Evolutionary conservation across 2,113 vertebrate species (phyloP).

Genomic region (Pedetes capensis): DNA sequence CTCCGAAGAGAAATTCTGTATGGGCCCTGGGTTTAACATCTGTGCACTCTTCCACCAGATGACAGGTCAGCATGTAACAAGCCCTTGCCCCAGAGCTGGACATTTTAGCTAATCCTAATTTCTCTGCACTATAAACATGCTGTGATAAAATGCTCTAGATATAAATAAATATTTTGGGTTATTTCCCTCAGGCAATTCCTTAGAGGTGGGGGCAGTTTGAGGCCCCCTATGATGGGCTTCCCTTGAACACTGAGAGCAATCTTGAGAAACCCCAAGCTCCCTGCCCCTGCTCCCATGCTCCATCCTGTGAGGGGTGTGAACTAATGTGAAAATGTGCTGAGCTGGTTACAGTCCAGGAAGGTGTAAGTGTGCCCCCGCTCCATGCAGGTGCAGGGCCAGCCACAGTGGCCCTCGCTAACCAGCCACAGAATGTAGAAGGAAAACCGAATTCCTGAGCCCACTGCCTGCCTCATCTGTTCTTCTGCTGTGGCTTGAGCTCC

Average conservation of each 20-base stretch:
- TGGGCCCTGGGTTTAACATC: neutral
- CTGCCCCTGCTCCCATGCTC: rapidly evolving
- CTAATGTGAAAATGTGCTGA: neutral
- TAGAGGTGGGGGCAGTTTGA: neutral
- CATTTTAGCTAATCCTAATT: neutral
- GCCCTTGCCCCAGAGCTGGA: rapidly evolving
- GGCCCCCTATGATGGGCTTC: rapidly evolving
- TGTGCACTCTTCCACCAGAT: rapidly evolving
- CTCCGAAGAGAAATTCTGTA: neutral
- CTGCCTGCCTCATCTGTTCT: rapidly evolving
- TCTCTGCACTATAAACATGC: neutral
- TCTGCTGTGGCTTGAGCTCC: neutral
- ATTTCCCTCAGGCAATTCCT: neutral
- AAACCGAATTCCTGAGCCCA: neutral
- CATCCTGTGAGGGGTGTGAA: neutral
- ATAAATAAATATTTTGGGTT: neutral
- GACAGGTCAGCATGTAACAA: rapidly evolving
- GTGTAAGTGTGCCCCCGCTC: neutral
- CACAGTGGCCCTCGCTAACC: neutral
- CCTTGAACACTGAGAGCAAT: too few species aligned
- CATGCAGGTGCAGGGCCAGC: neutral
- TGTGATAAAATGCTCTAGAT: neutral
- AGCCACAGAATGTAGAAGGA: neutral
- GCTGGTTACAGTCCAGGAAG: neutral
- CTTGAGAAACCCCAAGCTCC: neutral